phyloP scores from a whole-genome alignment of 1,140 invertebrate species.

The Rhagoletis zephyria region DNA sequence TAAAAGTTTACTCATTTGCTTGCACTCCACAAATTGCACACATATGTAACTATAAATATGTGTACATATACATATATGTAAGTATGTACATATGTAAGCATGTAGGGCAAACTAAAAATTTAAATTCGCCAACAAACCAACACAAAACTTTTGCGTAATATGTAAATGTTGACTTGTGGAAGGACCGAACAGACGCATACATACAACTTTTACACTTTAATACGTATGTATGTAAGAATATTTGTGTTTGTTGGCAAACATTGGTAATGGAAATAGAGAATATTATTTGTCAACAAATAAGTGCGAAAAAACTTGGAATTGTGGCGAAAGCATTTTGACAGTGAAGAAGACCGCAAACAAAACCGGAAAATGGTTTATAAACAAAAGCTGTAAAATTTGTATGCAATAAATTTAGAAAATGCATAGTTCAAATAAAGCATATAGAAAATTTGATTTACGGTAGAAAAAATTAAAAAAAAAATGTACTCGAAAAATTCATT shows the following conservation, averaged over 20 bases:
- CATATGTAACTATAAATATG: background rate
- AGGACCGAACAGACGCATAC: background rate
- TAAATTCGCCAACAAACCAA: slow-evolving; percentile 2
- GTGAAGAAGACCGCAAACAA: background rate
- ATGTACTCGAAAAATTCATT: no score
- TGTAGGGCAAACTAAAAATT: background rate
- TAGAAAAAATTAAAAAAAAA: no score
- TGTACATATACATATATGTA: background rate
- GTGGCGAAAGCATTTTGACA: background rate
- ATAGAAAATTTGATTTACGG: no score
- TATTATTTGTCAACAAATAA: background rate
- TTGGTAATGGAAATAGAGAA: slow-evolving; percentile 7
- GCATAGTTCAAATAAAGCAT: no score
- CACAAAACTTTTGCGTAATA: background rate
- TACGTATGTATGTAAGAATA: background rate
- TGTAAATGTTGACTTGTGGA: background rate
- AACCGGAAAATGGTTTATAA: background rate
- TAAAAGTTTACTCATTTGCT: slow-evolving; percentile 47
- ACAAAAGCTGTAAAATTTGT: background rate
- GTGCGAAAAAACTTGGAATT: background rate
- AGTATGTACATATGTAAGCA: background rate
- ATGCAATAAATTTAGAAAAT: no score
- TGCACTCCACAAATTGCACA: background rate
- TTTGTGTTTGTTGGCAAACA: background rate
- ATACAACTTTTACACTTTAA: background rate